Percentiles rank a stretch among this genome's conserved stretches.
Conservation (phyloP, 30 jellyfish, hydroid and myxozoan species). For the Pseudorhiza aurosa region DNA sequence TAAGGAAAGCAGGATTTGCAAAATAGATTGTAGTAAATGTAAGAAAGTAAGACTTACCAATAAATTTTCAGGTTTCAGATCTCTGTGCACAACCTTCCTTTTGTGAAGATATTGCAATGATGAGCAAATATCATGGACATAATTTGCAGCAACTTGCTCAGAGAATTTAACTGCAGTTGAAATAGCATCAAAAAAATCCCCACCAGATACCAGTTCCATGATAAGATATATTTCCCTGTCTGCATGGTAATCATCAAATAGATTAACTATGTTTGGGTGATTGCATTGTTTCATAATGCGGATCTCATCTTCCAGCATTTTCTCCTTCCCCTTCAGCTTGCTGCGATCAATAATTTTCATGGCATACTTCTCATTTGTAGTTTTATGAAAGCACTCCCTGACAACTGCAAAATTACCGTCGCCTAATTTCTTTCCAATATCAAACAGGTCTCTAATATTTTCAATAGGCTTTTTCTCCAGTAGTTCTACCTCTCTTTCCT, state of each 20-base stretch:
- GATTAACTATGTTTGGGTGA: slow-evolving; percentile 89
- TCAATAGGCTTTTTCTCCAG: slow-evolving; percentile 37
- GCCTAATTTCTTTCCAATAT: slow-evolving; percentile 83
- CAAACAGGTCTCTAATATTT: slow-evolving; percentile 61
- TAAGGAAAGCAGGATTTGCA: too few relatives aligned
- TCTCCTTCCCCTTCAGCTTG: slow-evolving; percentile 86
- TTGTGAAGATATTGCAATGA: slow-evolving; percentile 90
- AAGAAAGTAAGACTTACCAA: slow-evolving; percentile 89
- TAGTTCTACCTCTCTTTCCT: background rate
- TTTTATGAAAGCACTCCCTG: slow-evolving; percentile 75
- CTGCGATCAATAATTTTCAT: slow-evolving; percentile 85
- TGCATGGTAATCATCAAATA: slow-evolving; percentile 76
- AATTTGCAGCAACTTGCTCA: slow-evolving; percentile 86
- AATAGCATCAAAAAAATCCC: slow-evolving; percentile 91
- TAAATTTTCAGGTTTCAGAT: slow-evolving; percentile 93
- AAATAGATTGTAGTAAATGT: too few relatives aligned
- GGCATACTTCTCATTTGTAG: slow-evolving; percentile 74
- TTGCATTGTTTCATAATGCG: slow-evolving; percentile 77
- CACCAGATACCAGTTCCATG: slow-evolving; percentile 97
- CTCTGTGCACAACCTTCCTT: slow-evolving; percentile 91
- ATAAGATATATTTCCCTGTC: slow-evolving; percentile 75
- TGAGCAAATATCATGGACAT: slow-evolving; percentile 82
- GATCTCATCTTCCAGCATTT: slow-evolving; percentile 87
- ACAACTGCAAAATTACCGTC: slow-evolving; percentile 99
- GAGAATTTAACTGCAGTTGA: slow-evolving; percentile 80